Evolutionary conservation across 2,797 vertebrate species (phyloP), one percentile per base, ranked within the genome.

Genomic region (Heliangelus exortis): DNA sequence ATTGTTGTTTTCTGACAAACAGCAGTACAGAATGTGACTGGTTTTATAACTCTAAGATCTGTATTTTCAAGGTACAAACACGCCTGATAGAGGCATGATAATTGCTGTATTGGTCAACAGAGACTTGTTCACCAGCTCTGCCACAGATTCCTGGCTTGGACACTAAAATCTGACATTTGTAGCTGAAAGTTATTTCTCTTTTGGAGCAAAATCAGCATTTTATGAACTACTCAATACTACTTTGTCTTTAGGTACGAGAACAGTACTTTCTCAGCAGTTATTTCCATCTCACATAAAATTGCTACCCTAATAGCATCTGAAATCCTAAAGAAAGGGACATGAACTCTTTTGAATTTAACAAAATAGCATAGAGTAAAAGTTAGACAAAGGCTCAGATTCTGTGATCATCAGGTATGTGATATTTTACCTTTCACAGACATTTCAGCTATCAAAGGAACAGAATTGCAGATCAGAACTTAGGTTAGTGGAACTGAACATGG

Each of bases 141-240:
- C 43, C 36, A 54, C 17, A 85, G 34, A 65, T 55, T 86, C 62
- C 82, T 51, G 72, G 72, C 50, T 59, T 77, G 17, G 33, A 77
- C 68, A 68, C 17, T 34, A 91, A 86, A 94, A 93, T 72, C 65
- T 85, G 63, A 62, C 67, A 76, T 87, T 81, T 82, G 59, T 76
- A 59, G 33, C 58, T 85, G 85, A 59, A 94, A 91, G 73, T 61
- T 81, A 7, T 34, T 87, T 91, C 69, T 77, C n/a, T 77, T 66
- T 88, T 75, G 59, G 71, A 92, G 45, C 4, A 88, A 87, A 85
- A 82, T 47, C 15, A 59, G 18, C 45, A 63, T 89, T 95, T 95
- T 96, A 92, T 63, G 47, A 93, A 83, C 66, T 68, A 54, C 62
- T 95, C 68, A 89, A 85, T 85, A 58, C 23, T 80, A 33, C 57